These are phyloP conservation scores for Mobula birostris DNA, from an alignment of 2,113 vertebrate species.

Conservation along the genomic window DNA sequence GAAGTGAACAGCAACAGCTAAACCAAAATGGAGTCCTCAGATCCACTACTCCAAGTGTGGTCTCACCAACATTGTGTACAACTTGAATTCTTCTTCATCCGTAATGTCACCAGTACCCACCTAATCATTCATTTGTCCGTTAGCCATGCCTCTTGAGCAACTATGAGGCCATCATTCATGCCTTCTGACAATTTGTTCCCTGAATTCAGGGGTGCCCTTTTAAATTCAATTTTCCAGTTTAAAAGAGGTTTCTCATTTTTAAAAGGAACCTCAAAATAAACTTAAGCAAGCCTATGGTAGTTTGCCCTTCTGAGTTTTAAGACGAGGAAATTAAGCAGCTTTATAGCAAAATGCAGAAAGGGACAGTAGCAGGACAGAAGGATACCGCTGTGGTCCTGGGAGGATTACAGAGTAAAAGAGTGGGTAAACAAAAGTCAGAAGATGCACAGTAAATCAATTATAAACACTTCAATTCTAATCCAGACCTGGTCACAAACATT, in stretches of 20 bases:
- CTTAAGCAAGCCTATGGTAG: neutral
- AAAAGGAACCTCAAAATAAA: neutral
- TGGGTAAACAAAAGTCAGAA: neutral
- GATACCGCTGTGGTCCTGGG: neutral
- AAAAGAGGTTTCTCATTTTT: neutral
- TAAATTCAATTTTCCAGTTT: neutral
- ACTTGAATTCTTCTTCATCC: neutral
- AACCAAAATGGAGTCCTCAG: too few relatives aligned
- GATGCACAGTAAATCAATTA: neutral
- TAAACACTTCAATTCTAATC: neutral
- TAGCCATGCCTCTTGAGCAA: neutral
- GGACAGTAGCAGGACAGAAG: neutral
- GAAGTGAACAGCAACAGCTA: too few relatives aligned
- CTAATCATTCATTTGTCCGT: too few relatives aligned
- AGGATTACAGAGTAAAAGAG: neutral
- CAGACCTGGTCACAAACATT: neutral
- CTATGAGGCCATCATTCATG: neutral
- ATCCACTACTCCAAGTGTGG: too few relatives aligned
- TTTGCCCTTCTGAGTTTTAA: neutral
- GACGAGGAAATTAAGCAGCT: neutral
- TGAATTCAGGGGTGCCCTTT: neutral
- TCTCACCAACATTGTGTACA: too few relatives aligned
- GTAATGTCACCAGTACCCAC: neutral
- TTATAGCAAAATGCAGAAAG: neutral
- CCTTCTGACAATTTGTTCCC: neutral